Percentiles rank a stretch among this genome's conserved stretches.
phyloP scores from a whole-genome alignment of 2,113 vertebrate species.

The Varanus komodoensis region DNA sequence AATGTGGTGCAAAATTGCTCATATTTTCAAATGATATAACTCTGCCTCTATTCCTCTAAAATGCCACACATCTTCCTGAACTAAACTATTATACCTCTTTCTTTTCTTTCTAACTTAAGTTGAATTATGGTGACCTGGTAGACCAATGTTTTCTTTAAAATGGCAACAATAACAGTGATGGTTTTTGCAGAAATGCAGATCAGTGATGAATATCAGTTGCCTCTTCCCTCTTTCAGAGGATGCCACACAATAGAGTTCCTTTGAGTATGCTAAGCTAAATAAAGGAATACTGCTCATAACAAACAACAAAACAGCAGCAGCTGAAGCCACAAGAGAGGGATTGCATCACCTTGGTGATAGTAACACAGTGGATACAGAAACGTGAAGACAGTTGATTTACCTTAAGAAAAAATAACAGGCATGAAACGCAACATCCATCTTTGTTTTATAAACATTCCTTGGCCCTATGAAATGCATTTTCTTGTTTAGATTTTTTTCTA shows the following conservation, averaged over 20 bases:
- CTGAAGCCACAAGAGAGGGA: slow-evolving; percentile 34
- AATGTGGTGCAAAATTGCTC: slow-evolving; percentile 39
- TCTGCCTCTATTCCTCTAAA: slow-evolving; percentile 17
- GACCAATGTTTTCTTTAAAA: slow-evolving; percentile 20
- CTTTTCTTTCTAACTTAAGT: not conserved
- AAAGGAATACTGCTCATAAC: slow-evolving; percentile 36
- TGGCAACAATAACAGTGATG: not conserved
- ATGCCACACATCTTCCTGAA: not conserved
- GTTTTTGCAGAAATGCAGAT: not conserved
- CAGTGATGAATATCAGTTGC: not conserved
- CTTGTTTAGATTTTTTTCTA: not conserved
- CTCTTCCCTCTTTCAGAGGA: slow-evolving; percentile 14
- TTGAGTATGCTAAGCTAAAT: slow-evolving; percentile 42
- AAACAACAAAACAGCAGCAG: slow-evolving; percentile 44
- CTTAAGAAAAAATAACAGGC: slow-evolving; percentile 27
- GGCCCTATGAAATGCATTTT: not conserved
- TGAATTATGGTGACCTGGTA: not conserved
- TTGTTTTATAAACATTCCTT: slow-evolving; percentile 23
- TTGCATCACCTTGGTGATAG: slow-evolving; percentile 22
- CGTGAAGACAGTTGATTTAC: slow-evolving; percentile 22
- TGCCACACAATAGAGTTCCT: slow-evolving; percentile 40
- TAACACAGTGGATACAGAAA: slow-evolving; percentile 12
- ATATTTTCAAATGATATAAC: slow-evolving; percentile 27
- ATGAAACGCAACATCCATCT: slow-evolving; percentile 11
- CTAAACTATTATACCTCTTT: not conserved